Conservation (phyloP, 2,888 invertebrate genomes). For the Oscheius sp. region DNA sequence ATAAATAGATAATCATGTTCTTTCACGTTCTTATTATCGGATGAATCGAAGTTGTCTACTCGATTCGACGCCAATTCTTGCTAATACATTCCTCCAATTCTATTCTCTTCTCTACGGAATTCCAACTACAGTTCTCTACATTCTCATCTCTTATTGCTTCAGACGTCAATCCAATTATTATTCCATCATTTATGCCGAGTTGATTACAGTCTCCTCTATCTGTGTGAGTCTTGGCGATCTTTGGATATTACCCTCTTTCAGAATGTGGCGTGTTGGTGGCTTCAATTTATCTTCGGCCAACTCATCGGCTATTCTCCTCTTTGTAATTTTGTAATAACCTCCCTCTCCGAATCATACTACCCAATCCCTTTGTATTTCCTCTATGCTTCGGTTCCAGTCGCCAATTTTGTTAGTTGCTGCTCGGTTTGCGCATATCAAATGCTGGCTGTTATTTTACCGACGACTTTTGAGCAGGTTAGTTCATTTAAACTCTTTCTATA, state of each 20-base stretch:
- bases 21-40: too few relatives aligned
- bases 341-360: neutral
- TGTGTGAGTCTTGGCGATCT: neutral
- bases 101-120: slow-evolving; percentile 11
- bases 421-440: slow-evolving; percentile 4
- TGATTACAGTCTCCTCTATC: slow-evolving; percentile 2
- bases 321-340: neutral
- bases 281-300: slow-evolving; percentile 2
- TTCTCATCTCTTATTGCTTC: neutral
- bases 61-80: neutral
- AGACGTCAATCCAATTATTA: neutral
- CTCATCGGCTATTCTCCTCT: slow-evolving; percentile 5
- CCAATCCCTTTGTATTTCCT: neutral
- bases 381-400: neutral
- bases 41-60: neutral
- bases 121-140: slow-evolving; percentile 11
- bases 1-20: too few relatives aligned
- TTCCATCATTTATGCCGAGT: neutral
- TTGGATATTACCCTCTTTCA: neutral
- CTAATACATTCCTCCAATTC: neutral
- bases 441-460: neutral
- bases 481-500: too few relatives aligned
- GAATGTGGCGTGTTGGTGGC: slow-evolving; percentile 10
- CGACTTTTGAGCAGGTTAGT: neutral
- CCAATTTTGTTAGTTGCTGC: neutral